Conservation (phyloP, 2,113 vertebrate genomes). For the Colossoma macropomum region DNA sequence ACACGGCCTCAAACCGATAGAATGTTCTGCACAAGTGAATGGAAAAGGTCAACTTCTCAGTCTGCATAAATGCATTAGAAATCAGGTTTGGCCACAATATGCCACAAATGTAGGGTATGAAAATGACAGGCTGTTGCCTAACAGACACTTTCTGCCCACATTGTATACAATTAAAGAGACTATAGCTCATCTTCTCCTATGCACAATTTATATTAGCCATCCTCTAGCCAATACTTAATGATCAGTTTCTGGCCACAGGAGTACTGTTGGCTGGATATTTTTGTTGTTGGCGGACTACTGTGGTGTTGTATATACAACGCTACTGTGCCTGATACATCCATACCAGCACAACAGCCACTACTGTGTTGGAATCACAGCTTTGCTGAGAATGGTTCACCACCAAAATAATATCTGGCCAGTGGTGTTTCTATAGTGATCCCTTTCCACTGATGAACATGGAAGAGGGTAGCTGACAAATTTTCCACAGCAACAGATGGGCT, state of each 20-base stretch:
- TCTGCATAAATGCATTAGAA: not conserved
- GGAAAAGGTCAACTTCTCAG: not conserved
- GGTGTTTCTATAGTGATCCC: no score
- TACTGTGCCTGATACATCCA: no score
- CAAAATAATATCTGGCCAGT: no score
- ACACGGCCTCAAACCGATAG: conserved; percentile 96
- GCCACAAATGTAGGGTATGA: conserved; percentile 21
- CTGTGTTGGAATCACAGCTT: not conserved
- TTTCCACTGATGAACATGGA: no score
- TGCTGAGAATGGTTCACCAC: not conserved
- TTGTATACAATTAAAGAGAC: not conserved
- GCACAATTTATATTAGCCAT: no score
- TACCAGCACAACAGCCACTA: not conserved
- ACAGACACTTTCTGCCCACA: not conserved
- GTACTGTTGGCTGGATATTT: not conserved
- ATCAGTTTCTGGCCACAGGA: no score
- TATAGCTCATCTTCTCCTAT: no score
- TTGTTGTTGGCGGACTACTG: no score
- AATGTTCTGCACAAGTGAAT: conserved; percentile 82
- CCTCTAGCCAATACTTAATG: no score
- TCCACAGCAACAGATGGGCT: no score
- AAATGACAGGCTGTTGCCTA: not conserved
- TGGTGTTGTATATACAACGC: no score
- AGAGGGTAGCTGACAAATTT: no score
- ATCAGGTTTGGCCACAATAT: not conserved